A percentile compares a stretch with the other conserved stretches of the same genome.
These are phyloP conservation scores for Rhinolophus sinicus DNA, from an alignment of 2,113 vertebrate species.

Conservation along the genomic window DNA sequence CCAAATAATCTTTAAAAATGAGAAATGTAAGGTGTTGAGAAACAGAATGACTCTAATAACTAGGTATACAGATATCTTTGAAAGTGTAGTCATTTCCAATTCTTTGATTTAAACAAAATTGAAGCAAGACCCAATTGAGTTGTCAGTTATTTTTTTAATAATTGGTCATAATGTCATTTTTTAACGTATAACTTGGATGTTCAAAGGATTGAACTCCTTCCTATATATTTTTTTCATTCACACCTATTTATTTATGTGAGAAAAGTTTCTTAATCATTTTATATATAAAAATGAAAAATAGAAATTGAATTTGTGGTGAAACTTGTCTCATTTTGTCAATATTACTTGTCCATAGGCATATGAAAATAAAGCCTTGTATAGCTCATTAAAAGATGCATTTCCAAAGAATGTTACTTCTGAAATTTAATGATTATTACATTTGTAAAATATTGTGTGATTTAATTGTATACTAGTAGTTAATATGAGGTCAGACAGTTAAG, in stretches of 20 bases:
- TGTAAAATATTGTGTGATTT: not conserved
- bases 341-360: not conserved
- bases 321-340: not conserved
- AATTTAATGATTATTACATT: not conserved
- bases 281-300: not conserved
- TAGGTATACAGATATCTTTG: not conserved
- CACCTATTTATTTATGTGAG: not conserved
- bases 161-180: not conserved
- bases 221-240: not conserved
- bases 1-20: not conserved
- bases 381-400: not conserved
- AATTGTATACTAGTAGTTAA: not conserved
- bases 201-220: not conserved
- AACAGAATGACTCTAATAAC: conserved; percentile 15
- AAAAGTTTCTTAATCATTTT: not conserved
- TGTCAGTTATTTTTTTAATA: conserved; percentile 21
- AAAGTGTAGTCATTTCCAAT: not conserved
- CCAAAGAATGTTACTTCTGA: conserved; percentile 4
- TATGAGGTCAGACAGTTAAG: too few species aligned
- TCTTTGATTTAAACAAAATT: conserved; percentile 35
- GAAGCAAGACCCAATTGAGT: not conserved
- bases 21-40: not conserved
- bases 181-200: not conserved
- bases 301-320: not conserved
- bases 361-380: not conserved